A percentile compares a stretch with the other conserved stretches of the same genome.
phyloP scores from a whole-genome alignment of 2,797 vertebrate species.

The Helicolenus hilgendorfi region DNA sequence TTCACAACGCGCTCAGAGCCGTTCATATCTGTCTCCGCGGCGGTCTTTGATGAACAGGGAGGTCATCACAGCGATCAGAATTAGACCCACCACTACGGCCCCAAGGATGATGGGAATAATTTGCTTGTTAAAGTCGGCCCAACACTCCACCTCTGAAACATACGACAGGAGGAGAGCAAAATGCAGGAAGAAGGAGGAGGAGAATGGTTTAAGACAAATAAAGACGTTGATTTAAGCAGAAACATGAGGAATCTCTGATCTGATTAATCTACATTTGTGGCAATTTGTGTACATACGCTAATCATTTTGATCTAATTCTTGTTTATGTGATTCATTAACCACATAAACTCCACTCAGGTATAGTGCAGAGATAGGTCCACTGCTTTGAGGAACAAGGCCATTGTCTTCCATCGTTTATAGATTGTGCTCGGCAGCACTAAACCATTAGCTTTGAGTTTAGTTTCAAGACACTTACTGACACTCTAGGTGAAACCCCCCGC shows the following conservation, averaged over 20 bases:
- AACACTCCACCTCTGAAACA: constrained; percentile 93
- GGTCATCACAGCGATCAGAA: constrained; percentile 85
- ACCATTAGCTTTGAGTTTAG: not conserved
- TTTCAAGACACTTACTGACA: not conserved
- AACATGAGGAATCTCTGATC: not conserved
- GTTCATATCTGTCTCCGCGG: constrained; percentile 87
- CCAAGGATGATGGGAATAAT: constrained; percentile 87
- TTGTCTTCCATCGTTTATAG: not conserved
- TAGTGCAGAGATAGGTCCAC: not conserved
- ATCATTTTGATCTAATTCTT: not conserved
- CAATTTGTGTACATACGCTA: not conserved
- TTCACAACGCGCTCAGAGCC: constrained; percentile 78
- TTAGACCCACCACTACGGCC: constrained; percentile 83
- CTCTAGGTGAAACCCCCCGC: no score
- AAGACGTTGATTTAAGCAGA: not conserved
- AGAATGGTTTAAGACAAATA: not conserved
- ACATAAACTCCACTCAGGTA: not conserved
- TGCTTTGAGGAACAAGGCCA: not conserved
- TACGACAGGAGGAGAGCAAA: not conserved
- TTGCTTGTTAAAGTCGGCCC: constrained; percentile 87
- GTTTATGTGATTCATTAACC: not conserved
- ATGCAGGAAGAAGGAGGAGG: not conserved
- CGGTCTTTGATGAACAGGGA: constrained; percentile 90
- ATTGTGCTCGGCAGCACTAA: not conserved
- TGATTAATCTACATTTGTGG: not conserved